Evolutionary conservation across 2,113 vertebrate genomes (phyloP), one percentile per base, ranked within the genome.

Genomic region (Oreochromis aureus): DNA sequence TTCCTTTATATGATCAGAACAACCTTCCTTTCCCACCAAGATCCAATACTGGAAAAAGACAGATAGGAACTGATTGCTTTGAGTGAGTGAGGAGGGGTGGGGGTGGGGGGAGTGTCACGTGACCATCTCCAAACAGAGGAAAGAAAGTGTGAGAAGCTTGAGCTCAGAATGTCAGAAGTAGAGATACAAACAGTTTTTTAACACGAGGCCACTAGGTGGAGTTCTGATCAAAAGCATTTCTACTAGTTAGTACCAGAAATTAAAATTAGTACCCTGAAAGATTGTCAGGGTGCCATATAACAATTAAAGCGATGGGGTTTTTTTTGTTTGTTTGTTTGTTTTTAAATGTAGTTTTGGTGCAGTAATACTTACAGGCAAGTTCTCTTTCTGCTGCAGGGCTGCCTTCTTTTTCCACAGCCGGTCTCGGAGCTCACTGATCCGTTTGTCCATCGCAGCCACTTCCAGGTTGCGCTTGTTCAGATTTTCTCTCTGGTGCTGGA

Each of bases 391-490:
- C 89, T 99, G 98, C 85, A 99, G 95, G 0, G 98, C 98, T 6
- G 97, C 98, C 92, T 99, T 99, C 95, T 99, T 99, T 97, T 99
- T 99, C 98, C 98, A 99, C 51, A 99, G 96, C 18, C 99, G 96
- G 86, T 99, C 99, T 7, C 98, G 94, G 88, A 99, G 97, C 96
- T 99, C 99, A 80, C 88, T 97, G 91, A 99, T 98, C 34, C 98
- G 97, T 95, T 97, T 98, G 91, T 99, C 99, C 98, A 99, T 99
- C 90, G 97, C 94, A 2, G 96, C 98, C 95, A 99, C 98, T 95
- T 99, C 99, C 24, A 97, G 97, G 94, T 98, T 99, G 89, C 97
- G 98, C 93, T 98, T 98, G 93, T 98, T 99, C 95, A 99, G 96
- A 93, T 96, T 98, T 91, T 99, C 98, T 76, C 98, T 97, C 96